Percentiles rank a stretch among this genome's conserved stretches.
phyloP scores from a whole-genome alignment of 2,797 vertebrate species.

The Malurus splendens region DNA sequence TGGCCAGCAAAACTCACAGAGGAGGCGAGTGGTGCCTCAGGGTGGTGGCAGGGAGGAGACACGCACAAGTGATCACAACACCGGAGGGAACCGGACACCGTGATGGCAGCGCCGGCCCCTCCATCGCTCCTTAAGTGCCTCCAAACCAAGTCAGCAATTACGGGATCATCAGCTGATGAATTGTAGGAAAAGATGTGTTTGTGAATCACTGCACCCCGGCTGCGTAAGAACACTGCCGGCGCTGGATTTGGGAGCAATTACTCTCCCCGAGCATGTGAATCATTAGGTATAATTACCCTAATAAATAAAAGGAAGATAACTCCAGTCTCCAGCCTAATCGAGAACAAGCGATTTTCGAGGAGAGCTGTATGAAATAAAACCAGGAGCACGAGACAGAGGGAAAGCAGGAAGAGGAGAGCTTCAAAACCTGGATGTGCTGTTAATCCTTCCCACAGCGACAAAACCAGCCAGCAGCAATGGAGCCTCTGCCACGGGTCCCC shows the following conservation, averaged over 20 bases:
- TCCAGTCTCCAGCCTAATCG: constrained; percentile 6
- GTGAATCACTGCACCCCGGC: constrained; percentile 29
- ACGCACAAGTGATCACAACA: rapidly evolving
- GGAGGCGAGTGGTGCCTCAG: rapidly evolving
- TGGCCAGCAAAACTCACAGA: rapidly evolving
- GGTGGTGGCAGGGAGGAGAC: rapidly evolving
- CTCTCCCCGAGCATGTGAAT: constrained; percentile 49
- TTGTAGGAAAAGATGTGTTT: neutral
- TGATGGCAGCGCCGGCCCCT: rapidly evolving
- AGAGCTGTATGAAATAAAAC: neutral
- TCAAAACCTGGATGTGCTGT: neutral
- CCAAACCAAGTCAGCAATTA: neutral
- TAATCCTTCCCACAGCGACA: neutral
- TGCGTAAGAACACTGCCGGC: neutral
- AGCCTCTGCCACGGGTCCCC: neutral
- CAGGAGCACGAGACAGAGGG: neutral
- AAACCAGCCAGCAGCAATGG: rapidly evolving
- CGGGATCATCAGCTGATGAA: neutral
- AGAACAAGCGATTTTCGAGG: neutral
- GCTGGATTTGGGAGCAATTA: constrained; percentile 47
- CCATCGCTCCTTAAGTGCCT: rapidly evolving
- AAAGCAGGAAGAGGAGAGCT: neutral
- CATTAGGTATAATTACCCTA: constrained; percentile 59
- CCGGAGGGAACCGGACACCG: rapidly evolving
- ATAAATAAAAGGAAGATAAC: constrained; percentile 55